phyloP scores from a whole-genome alignment of 1,140 invertebrate species.

The Cydia fagiglandana region DNA sequence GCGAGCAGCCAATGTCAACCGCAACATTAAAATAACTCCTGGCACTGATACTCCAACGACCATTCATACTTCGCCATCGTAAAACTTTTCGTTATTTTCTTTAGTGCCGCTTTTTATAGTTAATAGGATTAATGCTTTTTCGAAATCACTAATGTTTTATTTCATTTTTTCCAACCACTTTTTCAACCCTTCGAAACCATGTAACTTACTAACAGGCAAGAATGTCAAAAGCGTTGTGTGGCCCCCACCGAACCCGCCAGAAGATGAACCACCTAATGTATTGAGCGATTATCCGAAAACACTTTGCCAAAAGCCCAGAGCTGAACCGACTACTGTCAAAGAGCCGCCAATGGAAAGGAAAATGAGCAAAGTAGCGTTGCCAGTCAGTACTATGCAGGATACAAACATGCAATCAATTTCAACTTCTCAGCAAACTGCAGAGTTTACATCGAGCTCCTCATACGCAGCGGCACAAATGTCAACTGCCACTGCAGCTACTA shows the following conservation, averaged over 20 bases:
- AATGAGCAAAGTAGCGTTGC: slow-evolving; percentile 22
- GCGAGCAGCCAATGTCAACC: slow-evolving; percentile 52
- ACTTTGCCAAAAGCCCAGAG: slow-evolving; percentile 34
- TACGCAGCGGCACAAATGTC: slow-evolving; percentile 57
- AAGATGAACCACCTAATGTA: slow-evolving; percentile 68
- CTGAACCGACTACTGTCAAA: slow-evolving; percentile 37
- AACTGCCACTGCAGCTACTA: slow-evolving; percentile 49
- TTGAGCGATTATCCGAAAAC: slow-evolving; percentile 39
- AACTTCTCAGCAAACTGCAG: slow-evolving; percentile 52
- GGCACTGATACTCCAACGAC: slow-evolving; percentile 47
- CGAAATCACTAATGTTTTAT: slow-evolving; percentile 62
- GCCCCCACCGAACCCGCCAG: slow-evolving; percentile 79
- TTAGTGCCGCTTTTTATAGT: slow-evolving; percentile 10
- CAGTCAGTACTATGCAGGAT: slow-evolving; percentile 42
- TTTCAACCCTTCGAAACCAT: slow-evolving; percentile 49
- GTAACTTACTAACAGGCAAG: slow-evolving; percentile 70
- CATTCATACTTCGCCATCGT: slow-evolving; percentile 40
- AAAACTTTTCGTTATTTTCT: slow-evolving; percentile 18
- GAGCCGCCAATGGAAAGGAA: slow-evolving; percentile 6
- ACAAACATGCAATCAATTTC: slow-evolving; percentile 49
- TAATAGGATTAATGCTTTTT: slow-evolving; percentile 40
- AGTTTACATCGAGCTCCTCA: slow-evolving; percentile 56
- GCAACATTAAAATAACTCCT: slow-evolving; percentile 59
- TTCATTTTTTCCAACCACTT: slow-evolving; percentile 59
- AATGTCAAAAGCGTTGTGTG: slow-evolving; percentile 82